Evolutionary conservation across 35 echinoderm and acorn worm genomes (phyloP), one percentile per base, ranked within the genome.

Genomic region (Apostichopus parvimensis): DNA sequence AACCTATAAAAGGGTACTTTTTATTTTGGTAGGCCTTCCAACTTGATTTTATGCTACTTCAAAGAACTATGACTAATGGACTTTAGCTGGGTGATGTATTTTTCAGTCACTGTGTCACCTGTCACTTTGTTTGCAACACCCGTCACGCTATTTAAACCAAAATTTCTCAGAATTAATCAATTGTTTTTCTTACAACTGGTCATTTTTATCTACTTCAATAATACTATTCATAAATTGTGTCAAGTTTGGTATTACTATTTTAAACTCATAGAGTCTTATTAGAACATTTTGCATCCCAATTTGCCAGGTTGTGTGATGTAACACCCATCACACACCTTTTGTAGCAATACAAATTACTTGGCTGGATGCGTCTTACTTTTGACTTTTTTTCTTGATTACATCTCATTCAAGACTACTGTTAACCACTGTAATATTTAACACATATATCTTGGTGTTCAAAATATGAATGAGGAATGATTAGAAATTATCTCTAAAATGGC

Each of bases 311-410:
- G 1, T 73, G n/a, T 73, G 71, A 73, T 24, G 71, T 73, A 73
- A 73, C 71, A 73, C 71, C 71, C 20, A 5, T 73, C 71, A 73
- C 71, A 73, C 71, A 73, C 14, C 71, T 73, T 73, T 73, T 73
- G 1, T 25, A 73, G 71, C 71, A 73, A 21, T 73, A 73, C 0
- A 77, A 9, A 13, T 77, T 26, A 77, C 25, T 25, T 25, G 0
- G 25, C 25, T 25, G 25, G 25, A 25, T 25, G 25, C 25, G 25
- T 25, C 25, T 28, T 28, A 28, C 26, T 28, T 28, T 11, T 11
- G 8, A 77, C 73, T 77, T 77, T 21, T 77, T 77, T 77, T 7
- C 6, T 26, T 60, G 57, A 59, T 6, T 59, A 59, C 57, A 60
- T 77, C 24, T 11, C 15, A 77, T n/a, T 1, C 6, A n/a, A 77